Conservation (phyloP, 2,888 invertebrate species). For the Cancer borealis region DNA sequence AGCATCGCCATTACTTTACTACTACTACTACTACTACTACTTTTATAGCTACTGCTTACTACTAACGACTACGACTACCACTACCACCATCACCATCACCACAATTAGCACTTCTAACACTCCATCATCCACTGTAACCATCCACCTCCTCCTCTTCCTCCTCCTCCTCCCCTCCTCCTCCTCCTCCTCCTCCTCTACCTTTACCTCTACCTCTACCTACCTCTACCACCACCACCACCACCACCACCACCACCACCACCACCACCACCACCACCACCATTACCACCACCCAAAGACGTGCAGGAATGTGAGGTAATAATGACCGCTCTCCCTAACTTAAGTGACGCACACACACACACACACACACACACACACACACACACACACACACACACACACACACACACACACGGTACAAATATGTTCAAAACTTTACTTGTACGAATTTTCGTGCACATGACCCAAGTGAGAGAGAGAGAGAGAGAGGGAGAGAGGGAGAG, state of each 20-base stretch:
- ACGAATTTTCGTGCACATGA: not conserved
- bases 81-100: not conserved
- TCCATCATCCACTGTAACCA: not conserved
- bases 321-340: conserved; percentile 51
- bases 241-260: conserved; percentile 40
- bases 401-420: not conserved
- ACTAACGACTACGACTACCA: not conserved
- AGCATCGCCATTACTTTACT: not conserved
- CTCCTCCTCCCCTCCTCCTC: not conserved
- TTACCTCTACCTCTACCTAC: not conserved
- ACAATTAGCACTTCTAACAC: not conserved
- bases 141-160: not conserved
- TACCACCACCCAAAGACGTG: conserved; percentile 12
- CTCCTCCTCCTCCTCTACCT: not conserved
- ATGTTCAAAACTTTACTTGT: not conserved
- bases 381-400: not conserved
- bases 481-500: conserved; percentile 42
- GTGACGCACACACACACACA: not conserved
- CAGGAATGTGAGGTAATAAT: conserved; percentile 62
- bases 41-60: not conserved
- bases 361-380: conserved; percentile 32
- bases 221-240: not conserved
- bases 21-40: not conserved
- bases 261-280: not conserved
- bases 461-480: conserved; percentile 31